A percentile compares a stretch with the other conserved stretches of the same genome.
phyloP scores from a whole-genome alignment of 2,113 vertebrate genomes.

The Sialia sialis region DNA sequence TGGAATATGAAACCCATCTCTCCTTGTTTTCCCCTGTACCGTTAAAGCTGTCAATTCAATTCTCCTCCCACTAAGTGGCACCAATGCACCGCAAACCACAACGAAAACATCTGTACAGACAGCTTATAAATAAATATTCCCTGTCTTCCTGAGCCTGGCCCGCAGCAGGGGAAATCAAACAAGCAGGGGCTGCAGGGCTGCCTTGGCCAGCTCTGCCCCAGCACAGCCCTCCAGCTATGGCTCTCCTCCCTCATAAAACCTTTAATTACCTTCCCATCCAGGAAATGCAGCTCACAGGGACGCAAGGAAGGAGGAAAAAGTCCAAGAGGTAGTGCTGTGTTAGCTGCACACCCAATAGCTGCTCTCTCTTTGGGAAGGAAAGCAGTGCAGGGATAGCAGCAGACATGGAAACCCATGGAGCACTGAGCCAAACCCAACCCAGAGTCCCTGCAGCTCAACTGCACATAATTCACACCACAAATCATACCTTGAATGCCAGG shows the following conservation, averaged over 20 bases:
- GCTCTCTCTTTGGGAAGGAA: background rate
- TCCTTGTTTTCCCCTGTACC: background rate
- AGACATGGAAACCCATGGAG: fast-evolving
- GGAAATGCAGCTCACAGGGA: background rate
- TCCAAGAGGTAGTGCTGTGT: background rate
- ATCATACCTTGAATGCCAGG: background rate
- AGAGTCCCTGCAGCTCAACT: background rate
- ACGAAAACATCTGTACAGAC: slow-evolving; percentile 48
- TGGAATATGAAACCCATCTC: background rate
- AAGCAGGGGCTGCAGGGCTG: background rate
- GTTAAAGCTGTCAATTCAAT: slow-evolving; percentile 65
- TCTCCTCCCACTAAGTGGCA: slow-evolving; percentile 77
- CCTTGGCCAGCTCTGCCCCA: background rate
- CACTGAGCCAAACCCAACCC: fast-evolving
- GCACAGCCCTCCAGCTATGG: background rate
- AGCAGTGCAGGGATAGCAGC: background rate
- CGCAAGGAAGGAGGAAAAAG: background rate
- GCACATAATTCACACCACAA: background rate
- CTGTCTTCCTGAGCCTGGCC: background rate
- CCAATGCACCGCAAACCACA: slow-evolving; percentile 71
- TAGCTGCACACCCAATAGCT: background rate
- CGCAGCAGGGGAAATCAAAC: background rate
- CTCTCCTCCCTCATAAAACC: background rate
- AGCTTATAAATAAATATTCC: slow-evolving; percentile 50
- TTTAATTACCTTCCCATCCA: background rate